Evolutionary conservation across 2,797 vertebrate species (phyloP).

Genomic region (Mergus octosetaceus): DNA sequence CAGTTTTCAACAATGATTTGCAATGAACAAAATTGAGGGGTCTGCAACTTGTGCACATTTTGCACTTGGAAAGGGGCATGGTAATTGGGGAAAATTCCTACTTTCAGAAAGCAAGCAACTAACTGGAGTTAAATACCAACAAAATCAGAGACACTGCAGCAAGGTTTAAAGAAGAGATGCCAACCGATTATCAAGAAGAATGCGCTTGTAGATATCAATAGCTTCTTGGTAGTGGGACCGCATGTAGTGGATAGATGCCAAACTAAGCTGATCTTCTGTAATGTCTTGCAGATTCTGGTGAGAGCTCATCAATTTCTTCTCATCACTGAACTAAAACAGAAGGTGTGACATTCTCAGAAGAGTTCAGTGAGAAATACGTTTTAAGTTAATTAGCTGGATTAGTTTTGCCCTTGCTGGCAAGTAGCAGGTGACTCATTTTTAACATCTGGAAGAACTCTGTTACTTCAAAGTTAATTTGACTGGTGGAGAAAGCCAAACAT

Average conservation of each 20-base stretch:
- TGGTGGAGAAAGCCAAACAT: not conserved
- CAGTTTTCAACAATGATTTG: not conserved
- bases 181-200: conserved; percentile 92
- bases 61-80: not conserved
- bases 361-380: not conserved
- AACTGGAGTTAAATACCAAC: not conserved
- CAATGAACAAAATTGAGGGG: not conserved
- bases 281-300: conserved; percentile 97
- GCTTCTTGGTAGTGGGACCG: conserved; percentile 98
- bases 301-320: conserved; percentile 95
- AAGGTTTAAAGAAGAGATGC: not conserved
- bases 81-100: not conserved
- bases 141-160: not conserved
- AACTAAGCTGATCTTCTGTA: conserved; percentile 96
- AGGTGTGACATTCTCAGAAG: not conserved
- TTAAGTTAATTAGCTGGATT: not conserved
- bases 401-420: not conserved
- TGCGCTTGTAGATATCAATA: conserved; percentile 97
- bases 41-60: not conserved
- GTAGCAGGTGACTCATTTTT: not conserved
- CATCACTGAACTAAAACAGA: conserved; percentile 90
- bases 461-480: conserved; percentile 24
- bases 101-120: not conserved
- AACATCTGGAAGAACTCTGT: not conserved
- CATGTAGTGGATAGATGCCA: conserved; percentile 99